Evolutionary conservation across 2,797 vertebrate genomes (phyloP).

Genomic region (Bovichtus variegatus): DNA sequence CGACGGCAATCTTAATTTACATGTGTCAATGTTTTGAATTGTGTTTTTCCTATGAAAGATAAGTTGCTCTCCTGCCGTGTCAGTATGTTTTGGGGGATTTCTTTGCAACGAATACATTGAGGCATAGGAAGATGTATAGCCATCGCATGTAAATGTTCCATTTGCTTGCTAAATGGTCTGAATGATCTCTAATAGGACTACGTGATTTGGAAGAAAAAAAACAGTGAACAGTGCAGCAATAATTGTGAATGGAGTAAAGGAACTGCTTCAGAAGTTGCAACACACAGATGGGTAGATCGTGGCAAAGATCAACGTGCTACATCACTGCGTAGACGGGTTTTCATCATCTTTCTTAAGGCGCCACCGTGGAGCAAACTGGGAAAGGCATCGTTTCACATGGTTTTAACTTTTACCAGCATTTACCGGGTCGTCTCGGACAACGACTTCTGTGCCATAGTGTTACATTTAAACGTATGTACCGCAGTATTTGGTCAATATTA

Average conservation of each 20-base stretch:
- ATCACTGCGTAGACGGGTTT: neutral
- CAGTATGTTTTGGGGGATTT: slow-evolving; percentile 6
- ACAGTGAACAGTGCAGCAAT: slow-evolving; percentile 36
- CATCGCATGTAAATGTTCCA: slow-evolving; percentile 30
- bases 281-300: neutral
- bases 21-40: neutral
- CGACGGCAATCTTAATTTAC: slow-evolving; percentile 28
- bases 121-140: slow-evolving; percentile 37
- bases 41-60: slow-evolving; percentile 31
- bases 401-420: slow-evolving; percentile 60
- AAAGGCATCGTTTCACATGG: neutral
- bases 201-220: slow-evolving; percentile 1
- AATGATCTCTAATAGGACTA: slow-evolving; percentile 25
- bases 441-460: slow-evolving; percentile 55
- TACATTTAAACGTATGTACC: neutral
- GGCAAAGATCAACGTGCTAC: neutral
- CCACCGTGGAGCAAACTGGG: neutral
- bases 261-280: neutral
- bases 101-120: neutral
- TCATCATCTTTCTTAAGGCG: slow-evolving; percentile 6
- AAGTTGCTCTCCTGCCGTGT: slow-evolving; percentile 12
- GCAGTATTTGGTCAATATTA: neutral
- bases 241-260: slow-evolving; percentile 14
- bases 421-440: slow-evolving; percentile 39
- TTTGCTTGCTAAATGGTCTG: slow-evolving; percentile 31